A percentile compares a stretch with the other conserved stretches of the same genome.
These are phyloP conservation scores for Galleria mellonella DNA, from an alignment of 1,140 invertebrate genomes.

Conservation along the genomic window DNA sequence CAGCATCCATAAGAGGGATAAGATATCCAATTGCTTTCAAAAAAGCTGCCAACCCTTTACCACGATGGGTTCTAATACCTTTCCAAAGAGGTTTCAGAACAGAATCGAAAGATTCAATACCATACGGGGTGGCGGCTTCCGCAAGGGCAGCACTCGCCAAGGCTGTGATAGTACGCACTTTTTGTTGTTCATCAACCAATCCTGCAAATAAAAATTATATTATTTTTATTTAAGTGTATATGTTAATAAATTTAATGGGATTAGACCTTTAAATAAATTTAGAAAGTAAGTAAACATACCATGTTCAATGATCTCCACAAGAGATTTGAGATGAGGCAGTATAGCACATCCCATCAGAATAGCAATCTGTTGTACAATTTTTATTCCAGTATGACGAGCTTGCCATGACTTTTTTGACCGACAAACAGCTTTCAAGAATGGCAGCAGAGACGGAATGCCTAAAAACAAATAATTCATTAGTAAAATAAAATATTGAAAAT, in stretches of 20 bases:
- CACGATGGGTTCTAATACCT: slow-evolving; percentile 97
- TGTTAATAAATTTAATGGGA: too few species aligned
- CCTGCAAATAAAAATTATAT: slow-evolving; percentile 48
- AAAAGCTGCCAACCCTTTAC: slow-evolving; percentile 99
- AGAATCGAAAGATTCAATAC: slow-evolving; percentile 99
- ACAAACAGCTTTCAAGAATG: slow-evolving; percentile 99
- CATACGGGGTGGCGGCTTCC: slow-evolving; percentile 99
- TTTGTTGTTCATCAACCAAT: slow-evolving; percentile 90
- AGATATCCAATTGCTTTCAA: slow-evolving; percentile 99
- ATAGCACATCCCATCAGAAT: slow-evolving; percentile 99
- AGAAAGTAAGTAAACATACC: slow-evolving; percentile 73
- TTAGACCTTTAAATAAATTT: too few species aligned
- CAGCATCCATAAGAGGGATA: slow-evolving; percentile 99
- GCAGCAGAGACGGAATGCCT: slow-evolving; percentile 95
- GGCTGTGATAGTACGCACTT: slow-evolving; percentile 97
- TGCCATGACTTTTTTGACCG: slow-evolving; percentile 99
- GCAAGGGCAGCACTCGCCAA: slow-evolving; percentile 97
- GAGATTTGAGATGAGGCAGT: slow-evolving; percentile 96
- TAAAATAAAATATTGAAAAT: too few species aligned
- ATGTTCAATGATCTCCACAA: slow-evolving; percentile 99
- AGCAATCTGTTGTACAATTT: slow-evolving; percentile 99
- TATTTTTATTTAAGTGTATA: too few species aligned
- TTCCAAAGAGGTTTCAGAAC: slow-evolving; percentile 99
- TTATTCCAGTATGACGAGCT: slow-evolving; percentile 99
- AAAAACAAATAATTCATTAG: slow-evolving; percentile 6